Percentiles rank a stretch among this genome's conserved stretches.
phyloP scores from a whole-genome alignment of 2,113 vertebrate genomes.

The Chaetorhynchus papuensis region DNA sequence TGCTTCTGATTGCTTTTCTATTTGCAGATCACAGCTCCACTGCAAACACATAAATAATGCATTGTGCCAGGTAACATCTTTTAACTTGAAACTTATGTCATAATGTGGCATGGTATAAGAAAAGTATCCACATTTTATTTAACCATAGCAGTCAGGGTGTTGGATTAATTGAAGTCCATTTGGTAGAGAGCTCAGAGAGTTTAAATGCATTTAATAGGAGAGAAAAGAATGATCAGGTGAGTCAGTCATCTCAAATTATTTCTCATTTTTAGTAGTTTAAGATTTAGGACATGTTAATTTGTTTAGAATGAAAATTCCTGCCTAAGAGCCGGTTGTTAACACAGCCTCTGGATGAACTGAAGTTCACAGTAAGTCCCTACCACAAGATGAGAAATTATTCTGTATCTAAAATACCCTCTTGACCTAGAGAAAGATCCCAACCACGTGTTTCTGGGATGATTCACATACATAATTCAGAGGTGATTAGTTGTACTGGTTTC shows the following conservation, averaged over 20 bases:
- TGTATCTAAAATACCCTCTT: slow-evolving; percentile 30
- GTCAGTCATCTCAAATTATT: slow-evolving; percentile 15
- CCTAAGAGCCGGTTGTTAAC: neutral
- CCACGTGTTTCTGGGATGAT: neutral
- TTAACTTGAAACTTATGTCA: neutral
- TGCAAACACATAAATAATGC: neutral
- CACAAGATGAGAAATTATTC: neutral
- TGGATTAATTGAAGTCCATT: neutral
- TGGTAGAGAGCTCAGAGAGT: neutral
- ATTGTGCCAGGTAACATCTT: neutral
- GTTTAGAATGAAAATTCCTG: slow-evolving; percentile 18
- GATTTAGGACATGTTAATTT: neutral
- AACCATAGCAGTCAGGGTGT: neutral
- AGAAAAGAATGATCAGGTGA: neutral
- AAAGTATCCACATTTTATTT: neutral
- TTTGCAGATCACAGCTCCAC: neutral
- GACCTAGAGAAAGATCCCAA: slow-evolving; percentile 4
- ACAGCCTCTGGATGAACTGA: neutral
- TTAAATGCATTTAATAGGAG: neutral
- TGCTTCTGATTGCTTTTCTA: neutral
- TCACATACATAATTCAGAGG: slow-evolving; percentile 51
- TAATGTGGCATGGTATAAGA: neutral
- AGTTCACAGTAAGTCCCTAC: neutral
- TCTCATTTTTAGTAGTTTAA: slow-evolving; percentile 1
- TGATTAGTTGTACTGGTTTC: slow-evolving; percentile 30